Evolutionary conservation across 2,888 invertebrate species (phyloP).

Genomic region (Ferrisia virgata): DNA sequence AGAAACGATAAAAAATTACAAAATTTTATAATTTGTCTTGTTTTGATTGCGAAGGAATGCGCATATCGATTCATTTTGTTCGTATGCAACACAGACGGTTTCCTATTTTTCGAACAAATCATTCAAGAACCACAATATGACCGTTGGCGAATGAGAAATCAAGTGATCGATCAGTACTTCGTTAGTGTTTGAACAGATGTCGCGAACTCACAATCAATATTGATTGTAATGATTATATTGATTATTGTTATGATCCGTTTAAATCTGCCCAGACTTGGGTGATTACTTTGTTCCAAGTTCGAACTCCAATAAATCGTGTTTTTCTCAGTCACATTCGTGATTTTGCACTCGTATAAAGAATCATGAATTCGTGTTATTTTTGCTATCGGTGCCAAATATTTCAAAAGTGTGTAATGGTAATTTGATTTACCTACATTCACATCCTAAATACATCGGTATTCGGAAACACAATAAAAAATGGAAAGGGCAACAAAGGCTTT

Average conservation of each 20-base stretch:
- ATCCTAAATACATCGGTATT: background rate
- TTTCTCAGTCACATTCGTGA: background rate
- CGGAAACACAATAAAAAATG: constrained; percentile 24
- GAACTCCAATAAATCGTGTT: background rate
- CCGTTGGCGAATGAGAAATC: background rate
- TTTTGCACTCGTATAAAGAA: background rate
- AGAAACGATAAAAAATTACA: no score
- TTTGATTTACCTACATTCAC: background rate
- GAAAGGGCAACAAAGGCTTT: constrained; percentile 39
- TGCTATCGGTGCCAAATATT: background rate
- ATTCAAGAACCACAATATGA: background rate
- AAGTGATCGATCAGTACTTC: background rate
- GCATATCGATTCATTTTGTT: no score
- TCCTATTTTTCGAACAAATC: background rate
- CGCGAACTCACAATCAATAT: background rate
- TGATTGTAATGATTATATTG: no score
- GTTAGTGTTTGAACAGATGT: background rate
- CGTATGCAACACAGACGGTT: no score
- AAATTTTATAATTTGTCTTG: no score
- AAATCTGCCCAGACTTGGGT: background rate
- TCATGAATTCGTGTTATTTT: background rate
- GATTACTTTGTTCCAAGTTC: background rate
- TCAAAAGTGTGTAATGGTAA: background rate
- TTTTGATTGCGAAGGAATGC: no score
- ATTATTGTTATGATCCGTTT: constrained; percentile 1